These are phyloP conservation scores for Microctonus aethiopoides DNA, from an alignment of 2,888 invertebrate genomes.

Conservation along the genomic window DNA sequence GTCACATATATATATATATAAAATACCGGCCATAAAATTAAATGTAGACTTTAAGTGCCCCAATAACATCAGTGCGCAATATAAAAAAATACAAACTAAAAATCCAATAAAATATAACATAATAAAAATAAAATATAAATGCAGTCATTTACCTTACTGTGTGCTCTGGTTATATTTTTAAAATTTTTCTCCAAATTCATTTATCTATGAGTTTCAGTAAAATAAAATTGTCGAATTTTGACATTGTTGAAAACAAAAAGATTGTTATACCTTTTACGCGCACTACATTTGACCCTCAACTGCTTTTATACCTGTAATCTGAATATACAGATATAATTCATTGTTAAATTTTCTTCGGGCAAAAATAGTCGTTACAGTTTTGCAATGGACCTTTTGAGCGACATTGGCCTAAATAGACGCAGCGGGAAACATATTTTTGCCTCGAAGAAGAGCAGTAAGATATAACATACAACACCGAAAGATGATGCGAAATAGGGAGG, in stretches of 20 bases:
- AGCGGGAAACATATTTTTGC: slow-evolving; percentile 4
- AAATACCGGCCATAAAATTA: not conserved
- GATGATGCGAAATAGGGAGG: slow-evolving; percentile 7
- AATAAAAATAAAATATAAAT: not conserved
- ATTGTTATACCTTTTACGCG: slow-evolving; percentile 4
- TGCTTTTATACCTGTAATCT: not conserved
- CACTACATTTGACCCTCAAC: slow-evolving; percentile 6
- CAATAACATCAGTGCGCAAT: not conserved
- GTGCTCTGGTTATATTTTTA: not conserved
- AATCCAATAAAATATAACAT: not conserved
- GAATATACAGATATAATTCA: slow-evolving; percentile 10
- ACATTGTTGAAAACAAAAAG: not conserved
- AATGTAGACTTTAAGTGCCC: not conserved
- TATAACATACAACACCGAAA: not conserved
- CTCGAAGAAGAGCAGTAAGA: not conserved
- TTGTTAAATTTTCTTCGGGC: not conserved
- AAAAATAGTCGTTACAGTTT: slow-evolving; percentile 32
- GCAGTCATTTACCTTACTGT: not conserved
- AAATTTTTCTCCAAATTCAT: not conserved
- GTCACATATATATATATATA: not conserved
- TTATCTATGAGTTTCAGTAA: not conserved
- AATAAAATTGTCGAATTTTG: not conserved
- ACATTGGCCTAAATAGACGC: slow-evolving; percentile 41
- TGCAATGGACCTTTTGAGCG: slow-evolving; percentile 24
- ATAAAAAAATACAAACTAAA: not conserved